These are phyloP conservation scores for Myathropa florea DNA, from an alignment of 2,888 invertebrate genomes.

Conservation along the genomic window DNA sequence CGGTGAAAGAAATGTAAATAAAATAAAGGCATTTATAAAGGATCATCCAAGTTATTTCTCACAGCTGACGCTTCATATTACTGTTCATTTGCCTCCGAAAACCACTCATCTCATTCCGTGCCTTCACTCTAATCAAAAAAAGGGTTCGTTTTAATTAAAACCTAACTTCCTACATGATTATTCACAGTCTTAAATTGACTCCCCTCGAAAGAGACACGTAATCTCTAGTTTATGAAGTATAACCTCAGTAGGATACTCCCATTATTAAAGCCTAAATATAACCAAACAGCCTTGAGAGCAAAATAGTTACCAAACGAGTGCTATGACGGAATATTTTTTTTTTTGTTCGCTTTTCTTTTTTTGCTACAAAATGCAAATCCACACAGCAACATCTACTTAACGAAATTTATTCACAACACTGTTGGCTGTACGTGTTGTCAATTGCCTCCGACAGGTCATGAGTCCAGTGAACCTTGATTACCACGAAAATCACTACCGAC, in stretches of 20 bases:
- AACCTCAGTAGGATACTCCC: conserved; percentile 19
- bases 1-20: neutral
- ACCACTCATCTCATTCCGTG: neutral
- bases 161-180: conserved; percentile 26
- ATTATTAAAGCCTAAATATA: conserved; percentile 32
- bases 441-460: neutral
- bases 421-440: conserved; percentile 32
- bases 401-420: conserved; percentile 22
- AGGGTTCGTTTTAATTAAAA: conserved; percentile 41
- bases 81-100: no score
- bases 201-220: conserved; percentile 36
- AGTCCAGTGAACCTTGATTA: neutral
- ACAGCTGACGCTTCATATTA: neutral
- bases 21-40: neutral
- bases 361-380: neutral
- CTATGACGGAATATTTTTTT: neutral
- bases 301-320: neutral
- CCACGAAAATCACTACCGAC: neutral
- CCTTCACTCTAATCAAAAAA: conserved; percentile 5
- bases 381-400: conserved; percentile 8
- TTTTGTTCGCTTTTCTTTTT: neutral
- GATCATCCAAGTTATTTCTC: neutral
- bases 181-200: conserved; percentile 35
- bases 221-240: conserved; percentile 42
- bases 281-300: conserved; percentile 36